Evolutionary conservation across 2,888 invertebrate genomes (phyloP), one percentile per base, ranked within the genome.

Genomic region (Eustalomyia histrio): DNA sequence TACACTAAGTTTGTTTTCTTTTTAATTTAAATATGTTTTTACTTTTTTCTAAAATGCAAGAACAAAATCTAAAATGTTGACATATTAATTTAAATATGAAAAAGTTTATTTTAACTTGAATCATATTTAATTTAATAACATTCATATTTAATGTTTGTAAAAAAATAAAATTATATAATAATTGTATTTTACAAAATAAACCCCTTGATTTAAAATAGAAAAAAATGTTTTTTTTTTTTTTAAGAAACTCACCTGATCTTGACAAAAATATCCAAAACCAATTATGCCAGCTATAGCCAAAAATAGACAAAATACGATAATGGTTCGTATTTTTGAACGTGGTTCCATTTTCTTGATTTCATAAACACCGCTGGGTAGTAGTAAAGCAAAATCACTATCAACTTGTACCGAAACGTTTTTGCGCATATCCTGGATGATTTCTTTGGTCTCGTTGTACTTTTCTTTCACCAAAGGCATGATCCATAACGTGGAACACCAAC

Each of bases 261-360:
- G 96, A 90, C 96, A 97, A 89, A 96, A 96, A 91, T 96, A 97
- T 87, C 97, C 96, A 90, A 97, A 95, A 87, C 96, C 97, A 86
- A 97, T 94, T 91, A 97, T 96, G 85, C 97, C 96, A 89, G 95
- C 95, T 84, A 97, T 92, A 85, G 96, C 95, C 88, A 97, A 92
- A 86, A 95, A 93, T 88, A 96, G 92, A 92, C 96, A 96, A 91
- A 96, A 93, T 88, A 95, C 92, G 88, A 95, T 94, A 90, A 96
- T 94, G 92, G 94, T 94, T 89, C 95, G 94, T 89, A 96, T 92
- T 91, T 94, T 94, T 87, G 95, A 94, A 91, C 95, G 94, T 88
- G 95, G 94, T 93, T 96, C 96, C 96, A 96, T 96, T 93, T 94
- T 94, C 91, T 94, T 95, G 88, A 95, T 94, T 92, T 95, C 95